Evolutionary conservation across 2,888 invertebrate genomes (phyloP).

Genomic region (Nomada goodeniana): DNA sequence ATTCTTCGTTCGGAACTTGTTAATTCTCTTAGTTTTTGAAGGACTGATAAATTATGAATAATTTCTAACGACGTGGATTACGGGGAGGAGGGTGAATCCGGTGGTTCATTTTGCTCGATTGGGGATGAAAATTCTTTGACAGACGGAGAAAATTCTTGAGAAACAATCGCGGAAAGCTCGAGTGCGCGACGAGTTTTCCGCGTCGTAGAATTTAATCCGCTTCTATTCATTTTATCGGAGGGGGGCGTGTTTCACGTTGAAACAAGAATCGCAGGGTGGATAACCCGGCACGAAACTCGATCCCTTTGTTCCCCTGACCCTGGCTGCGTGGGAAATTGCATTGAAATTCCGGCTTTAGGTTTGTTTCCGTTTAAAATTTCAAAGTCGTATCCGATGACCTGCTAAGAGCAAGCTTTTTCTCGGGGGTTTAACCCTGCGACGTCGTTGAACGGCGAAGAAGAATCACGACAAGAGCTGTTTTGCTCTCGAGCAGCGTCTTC

Average conservation of each 20-base stretch:
- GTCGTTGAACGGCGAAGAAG: not conserved
- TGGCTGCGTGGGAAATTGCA: slow-evolving; percentile 24
- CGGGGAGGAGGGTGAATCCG: not conserved
- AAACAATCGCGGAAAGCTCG: not conserved
- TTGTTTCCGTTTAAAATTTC: slow-evolving; percentile 48
- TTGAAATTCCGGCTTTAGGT: slow-evolving; percentile 35
- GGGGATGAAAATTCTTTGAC: not conserved
- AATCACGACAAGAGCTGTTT: not conserved
- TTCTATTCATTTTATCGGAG: slow-evolving; percentile 29
- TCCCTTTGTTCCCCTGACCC: slow-evolving; percentile 30
- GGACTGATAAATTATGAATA: not conserved
- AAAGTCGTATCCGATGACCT: slow-evolving; percentile 18
- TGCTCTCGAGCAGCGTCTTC: not conserved
- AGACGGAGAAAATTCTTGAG: not conserved
- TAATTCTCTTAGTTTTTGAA: not conserved
- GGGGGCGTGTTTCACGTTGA: slow-evolving; percentile 19
- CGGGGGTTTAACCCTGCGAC: not conserved
- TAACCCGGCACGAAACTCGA: slow-evolving; percentile 34
- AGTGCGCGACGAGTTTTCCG: slow-evolving; percentile 4
- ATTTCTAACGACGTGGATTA: not conserved
- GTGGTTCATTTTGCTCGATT: not conserved
- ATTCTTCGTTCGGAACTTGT: not conserved
- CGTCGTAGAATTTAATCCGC: slow-evolving; percentile 31
- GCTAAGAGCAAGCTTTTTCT: not conserved
- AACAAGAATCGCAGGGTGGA: slow-evolving; percentile 21